Evolutionary conservation across 2,113 vertebrate genomes (phyloP).

Genomic region (Phyllostomus discolor): DNA sequence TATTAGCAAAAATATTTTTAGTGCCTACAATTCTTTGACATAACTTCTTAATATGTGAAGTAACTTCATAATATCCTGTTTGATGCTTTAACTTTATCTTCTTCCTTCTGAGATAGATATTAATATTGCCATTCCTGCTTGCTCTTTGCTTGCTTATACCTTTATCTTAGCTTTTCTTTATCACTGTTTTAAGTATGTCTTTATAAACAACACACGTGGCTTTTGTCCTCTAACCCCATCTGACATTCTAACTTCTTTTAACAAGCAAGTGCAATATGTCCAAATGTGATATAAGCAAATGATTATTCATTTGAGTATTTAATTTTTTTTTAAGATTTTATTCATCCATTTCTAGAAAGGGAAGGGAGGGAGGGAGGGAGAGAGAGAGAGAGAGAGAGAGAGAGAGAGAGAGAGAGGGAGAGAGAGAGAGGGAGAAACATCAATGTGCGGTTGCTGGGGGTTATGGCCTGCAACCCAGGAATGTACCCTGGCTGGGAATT

Average conservation of each 20-base stretch:
- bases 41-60: neutral
- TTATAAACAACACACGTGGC: neutral
- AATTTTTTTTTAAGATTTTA: no score
- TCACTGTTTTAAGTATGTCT: neutral
- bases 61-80: constrained; percentile 3
- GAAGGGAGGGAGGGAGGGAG: no score
- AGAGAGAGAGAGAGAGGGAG: no score
- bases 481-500: no score
- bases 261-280: neutral
- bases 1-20: neutral
- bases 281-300: neutral
- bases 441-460: no score
- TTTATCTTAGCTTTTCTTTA: neutral
- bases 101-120: neutral
- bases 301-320: neutral
- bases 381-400: no score
- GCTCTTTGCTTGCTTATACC: neutral
- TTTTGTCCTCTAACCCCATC: neutral
- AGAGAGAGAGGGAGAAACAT: no score
- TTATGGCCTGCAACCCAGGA: no score
- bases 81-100: neutral
- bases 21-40: neutral
- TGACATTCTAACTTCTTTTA: neutral
- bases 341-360: no score
- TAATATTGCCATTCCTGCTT: neutral